Conservation (phyloP, 2,797 vertebrate genomes). For the Pygocentrus nattereri region DNA sequence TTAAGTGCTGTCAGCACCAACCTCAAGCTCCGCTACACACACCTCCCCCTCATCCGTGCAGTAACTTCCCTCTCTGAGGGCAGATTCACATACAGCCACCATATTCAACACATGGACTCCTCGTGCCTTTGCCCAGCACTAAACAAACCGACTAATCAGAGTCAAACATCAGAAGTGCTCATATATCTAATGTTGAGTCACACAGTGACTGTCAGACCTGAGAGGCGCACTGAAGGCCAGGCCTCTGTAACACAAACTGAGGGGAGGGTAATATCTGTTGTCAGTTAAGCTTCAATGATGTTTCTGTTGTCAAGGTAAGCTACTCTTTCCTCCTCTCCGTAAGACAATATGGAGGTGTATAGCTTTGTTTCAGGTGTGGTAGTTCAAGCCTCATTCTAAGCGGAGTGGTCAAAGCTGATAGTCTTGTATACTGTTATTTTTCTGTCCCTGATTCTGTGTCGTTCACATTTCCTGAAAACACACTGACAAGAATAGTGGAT, state of each 20-base stretch:
- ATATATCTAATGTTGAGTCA: slow-evolving; percentile 5
- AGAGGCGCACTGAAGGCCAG: slow-evolving; percentile 21
- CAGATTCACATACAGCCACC: neutral
- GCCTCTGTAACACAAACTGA: slow-evolving; percentile 44
- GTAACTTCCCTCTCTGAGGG: neutral
- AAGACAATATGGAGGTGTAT: slow-evolving; percentile 17
- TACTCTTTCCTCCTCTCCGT: neutral
- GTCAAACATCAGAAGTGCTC: slow-evolving; percentile 10
- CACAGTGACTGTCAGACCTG: slow-evolving; percentile 29
- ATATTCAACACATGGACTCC: neutral
- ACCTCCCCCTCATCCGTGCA: neutral
- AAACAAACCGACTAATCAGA: slow-evolving; percentile 8
- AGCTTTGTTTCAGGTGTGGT: slow-evolving; percentile 9
- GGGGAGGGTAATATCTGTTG: slow-evolving; percentile 39
- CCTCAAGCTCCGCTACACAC: slow-evolving; percentile 27
- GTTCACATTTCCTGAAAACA: neutral
- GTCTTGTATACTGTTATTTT: neutral
- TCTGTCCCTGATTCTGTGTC: neutral
- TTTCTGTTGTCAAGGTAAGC: slow-evolving; percentile 47
- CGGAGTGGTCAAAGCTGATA: neutral
- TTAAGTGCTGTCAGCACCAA: slow-evolving; percentile 33
- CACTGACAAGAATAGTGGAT: neutral
- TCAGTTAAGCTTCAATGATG: slow-evolving; percentile 45
- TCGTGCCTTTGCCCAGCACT: slow-evolving; percentile 5
- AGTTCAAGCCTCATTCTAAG: neutral